phyloP scores from a whole-genome alignment of 2,113 vertebrate species.

The Microtus montanus region DNA sequence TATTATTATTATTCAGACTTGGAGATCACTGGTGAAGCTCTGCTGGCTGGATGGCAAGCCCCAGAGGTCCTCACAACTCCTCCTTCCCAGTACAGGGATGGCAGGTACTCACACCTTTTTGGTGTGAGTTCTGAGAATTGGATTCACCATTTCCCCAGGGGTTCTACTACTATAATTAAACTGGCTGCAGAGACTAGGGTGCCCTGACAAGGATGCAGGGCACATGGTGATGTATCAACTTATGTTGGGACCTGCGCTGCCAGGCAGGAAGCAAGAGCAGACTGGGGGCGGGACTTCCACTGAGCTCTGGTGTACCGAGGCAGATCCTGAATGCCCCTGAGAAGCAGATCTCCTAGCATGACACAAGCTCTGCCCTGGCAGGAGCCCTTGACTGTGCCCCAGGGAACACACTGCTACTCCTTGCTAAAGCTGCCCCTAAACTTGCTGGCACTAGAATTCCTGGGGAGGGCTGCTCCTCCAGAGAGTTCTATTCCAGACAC shows the following conservation, averaged over 20 bases:
- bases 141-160: neutral
- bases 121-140: neutral
- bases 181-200: too few species aligned
- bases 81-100: neutral
- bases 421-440: neutral
- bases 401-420: neutral
- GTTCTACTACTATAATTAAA: neutral
- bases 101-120: neutral
- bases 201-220: neutral
- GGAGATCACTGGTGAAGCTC: neutral
- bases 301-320: neutral
- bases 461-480: neutral
- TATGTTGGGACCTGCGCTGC: too few species aligned
- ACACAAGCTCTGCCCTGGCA: neutral
- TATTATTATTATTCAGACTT: neutral
- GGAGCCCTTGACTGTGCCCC: neutral
- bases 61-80: neutral
- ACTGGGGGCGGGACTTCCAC: rapidly evolving
- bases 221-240: neutral
- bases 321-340: neutral
- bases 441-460: neutral
- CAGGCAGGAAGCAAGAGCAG: neutral
- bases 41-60: neutral
- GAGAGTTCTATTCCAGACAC: neutral
- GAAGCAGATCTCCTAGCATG: neutral